Evolutionary conservation across 2,888 invertebrate genomes (phyloP), one percentile per base, ranked within the genome.

Genomic region (Margaritifera margaritifera): DNA sequence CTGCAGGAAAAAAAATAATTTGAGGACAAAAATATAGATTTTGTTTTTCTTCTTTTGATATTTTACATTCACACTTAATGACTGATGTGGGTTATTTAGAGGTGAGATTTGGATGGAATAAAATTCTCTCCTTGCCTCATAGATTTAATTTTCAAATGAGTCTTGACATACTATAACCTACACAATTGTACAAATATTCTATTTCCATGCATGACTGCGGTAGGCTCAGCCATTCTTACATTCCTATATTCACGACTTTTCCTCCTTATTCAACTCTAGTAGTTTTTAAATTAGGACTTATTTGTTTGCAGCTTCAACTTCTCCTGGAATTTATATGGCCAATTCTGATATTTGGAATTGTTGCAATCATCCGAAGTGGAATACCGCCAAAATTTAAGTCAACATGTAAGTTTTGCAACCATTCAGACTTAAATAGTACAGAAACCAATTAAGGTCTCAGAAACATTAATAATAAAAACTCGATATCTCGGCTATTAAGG

Each of bases 271-370:
- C 27, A 27, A 24, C 27, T 60, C 6, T 15, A 57, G 15, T 56
- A 64, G 42, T 22, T 25, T 25, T 58, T 25, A 8, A n/a, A 64
- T 5, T 57, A 6, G 51, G 25, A 22, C 31, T 60, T 5, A 50
- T 61, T 5, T 63, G 11, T 50, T 58, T 64, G 62, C 82, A 88
- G 88, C 78, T 79, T 53, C 68, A 83, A 6, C 63, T 87, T 24
- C 60, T 83, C 4, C 71, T 88, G 31, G 86, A 88, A 70, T 67
- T 87, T n/a, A 60, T 86, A 59, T 87, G 86, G 87, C 88, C 87
- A 6, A 64, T 87, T 11, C 65, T 84, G 2, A 76, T 87, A 51
- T 82, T 88, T 64, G 72, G 80, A 5, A 74, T 83, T 8, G 75
- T 87, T 3, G 83, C 80, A 11, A 64, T 87, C 11, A 78, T 87